These are phyloP conservation scores for Drosophila sp. DNA, from an alignment of 1,140 invertebrate species.

Conservation along the genomic window DNA sequence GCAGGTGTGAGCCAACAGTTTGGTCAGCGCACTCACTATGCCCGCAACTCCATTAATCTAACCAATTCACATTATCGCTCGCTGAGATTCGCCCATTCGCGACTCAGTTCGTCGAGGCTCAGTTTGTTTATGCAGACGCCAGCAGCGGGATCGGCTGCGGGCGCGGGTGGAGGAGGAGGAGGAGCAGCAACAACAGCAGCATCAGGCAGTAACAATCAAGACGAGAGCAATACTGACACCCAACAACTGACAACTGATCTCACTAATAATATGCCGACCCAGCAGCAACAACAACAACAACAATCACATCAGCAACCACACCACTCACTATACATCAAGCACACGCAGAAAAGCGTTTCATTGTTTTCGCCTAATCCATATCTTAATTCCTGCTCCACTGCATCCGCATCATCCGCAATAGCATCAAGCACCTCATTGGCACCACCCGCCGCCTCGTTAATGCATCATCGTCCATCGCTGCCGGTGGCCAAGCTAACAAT, in stretches of 20 bases:
- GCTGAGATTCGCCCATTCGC: slow-evolving; percentile 78
- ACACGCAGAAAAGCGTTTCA: slow-evolving; percentile 75
- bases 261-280: slow-evolving; percentile 57
- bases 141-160: slow-evolving; percentile 28
- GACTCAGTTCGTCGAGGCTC: slow-evolving; percentile 76
- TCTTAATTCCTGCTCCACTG: slow-evolving; percentile 50
- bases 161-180: slow-evolving; percentile 28
- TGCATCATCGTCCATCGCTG: slow-evolving; percentile 81
- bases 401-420: slow-evolving; percentile 59
- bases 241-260: slow-evolving; percentile 72
- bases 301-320: slow-evolving; percentile 51
- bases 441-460: slow-evolving; percentile 60
- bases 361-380: slow-evolving; percentile 72
- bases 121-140: slow-evolving; percentile 78
- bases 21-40: slow-evolving; percentile 76
- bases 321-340: slow-evolving; percentile 72
- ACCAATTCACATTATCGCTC: slow-evolving; percentile 82
- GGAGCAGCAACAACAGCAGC: slow-evolving; percentile 26
- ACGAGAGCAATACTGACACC: slow-evolving; percentile 26
- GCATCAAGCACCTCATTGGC: slow-evolving; percentile 40
- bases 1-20: slow-evolving; percentile 54
- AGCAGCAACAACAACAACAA: slow-evolving; percentile 44
- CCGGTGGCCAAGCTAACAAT: slow-evolving; percentile 80
- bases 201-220: too few species aligned
- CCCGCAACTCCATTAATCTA: slow-evolving; percentile 79